Conservation (phyloP, 2,888 invertebrate genomes). For the Portevinia maculata region DNA sequence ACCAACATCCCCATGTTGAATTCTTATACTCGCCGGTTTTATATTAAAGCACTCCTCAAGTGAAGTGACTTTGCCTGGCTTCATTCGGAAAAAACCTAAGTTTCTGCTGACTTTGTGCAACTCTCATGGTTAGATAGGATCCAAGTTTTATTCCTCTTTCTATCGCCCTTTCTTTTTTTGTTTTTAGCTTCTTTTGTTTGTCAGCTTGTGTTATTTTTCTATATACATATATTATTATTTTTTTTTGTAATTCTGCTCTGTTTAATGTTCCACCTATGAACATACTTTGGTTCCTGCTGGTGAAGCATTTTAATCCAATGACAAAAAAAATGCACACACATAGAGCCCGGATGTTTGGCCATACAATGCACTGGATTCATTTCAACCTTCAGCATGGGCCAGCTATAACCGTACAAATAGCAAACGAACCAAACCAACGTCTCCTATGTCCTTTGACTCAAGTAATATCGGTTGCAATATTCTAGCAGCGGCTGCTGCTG, state of each 20-base stretch:
- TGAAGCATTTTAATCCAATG: constrained; percentile 60
- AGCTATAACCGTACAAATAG: constrained; percentile 11
- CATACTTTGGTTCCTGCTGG: constrained; percentile 53
- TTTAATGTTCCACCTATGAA: constrained; percentile 53
- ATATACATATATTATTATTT: not conserved
- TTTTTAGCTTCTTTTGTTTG: constrained; percentile 22
- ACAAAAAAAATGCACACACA: constrained; percentile 18
- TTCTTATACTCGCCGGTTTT: constrained; percentile 7
- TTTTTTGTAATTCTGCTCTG: constrained; percentile 9
- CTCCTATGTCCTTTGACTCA: constrained; percentile 49
- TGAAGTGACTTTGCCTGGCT: constrained; percentile 61
- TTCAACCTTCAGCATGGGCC: constrained; percentile 46
- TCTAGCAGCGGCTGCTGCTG: constrained; percentile 42
- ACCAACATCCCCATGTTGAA: not conserved
- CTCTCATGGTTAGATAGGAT: constrained; percentile 34
- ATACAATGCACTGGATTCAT: constrained; percentile 58
- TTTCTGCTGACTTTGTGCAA: constrained; percentile 71
- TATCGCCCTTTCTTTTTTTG: not conserved
- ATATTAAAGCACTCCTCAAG: constrained; percentile 27
- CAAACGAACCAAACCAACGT: constrained; percentile 29
- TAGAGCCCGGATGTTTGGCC: constrained; percentile 48
- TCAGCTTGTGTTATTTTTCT: constrained; percentile 2
- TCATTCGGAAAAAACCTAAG: constrained; percentile 47
- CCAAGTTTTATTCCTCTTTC: not conserved
- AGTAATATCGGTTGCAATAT: constrained; percentile 67